A percentile compares a stretch with the other conserved stretches of the same genome.
phyloP scores from a whole-genome alignment of 2,888 invertebrate genomes.

The Polylopha cassiicola region DNA sequence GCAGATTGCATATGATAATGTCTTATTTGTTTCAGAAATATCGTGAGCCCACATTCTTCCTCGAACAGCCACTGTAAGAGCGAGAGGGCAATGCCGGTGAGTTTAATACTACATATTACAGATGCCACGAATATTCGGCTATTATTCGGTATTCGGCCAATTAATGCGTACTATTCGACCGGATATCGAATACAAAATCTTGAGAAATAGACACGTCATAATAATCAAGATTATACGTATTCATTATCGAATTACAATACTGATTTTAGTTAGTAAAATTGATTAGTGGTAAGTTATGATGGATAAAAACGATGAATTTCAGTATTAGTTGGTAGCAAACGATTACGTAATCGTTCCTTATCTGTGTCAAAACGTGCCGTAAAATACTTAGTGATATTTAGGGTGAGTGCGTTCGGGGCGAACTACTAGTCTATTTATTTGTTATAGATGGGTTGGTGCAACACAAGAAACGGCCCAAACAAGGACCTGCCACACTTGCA shows the following conservation, averaged over 20 bases:
- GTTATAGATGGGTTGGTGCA: slow-evolving; percentile 56
- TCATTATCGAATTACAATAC: no score
- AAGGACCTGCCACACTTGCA: slow-evolving; percentile 52
- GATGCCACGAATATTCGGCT: no score
- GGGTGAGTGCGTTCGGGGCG: not conserved
- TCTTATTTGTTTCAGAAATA: slow-evolving; percentile 51
- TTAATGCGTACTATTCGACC: no score
- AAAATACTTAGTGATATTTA: not conserved
- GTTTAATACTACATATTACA: slow-evolving; percentile 21
- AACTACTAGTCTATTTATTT: not conserved
- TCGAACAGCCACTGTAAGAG: slow-evolving; percentile 68
- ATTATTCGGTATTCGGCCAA: no score
- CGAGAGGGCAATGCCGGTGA: slow-evolving; percentile 64
- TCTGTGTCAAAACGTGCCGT: not conserved
- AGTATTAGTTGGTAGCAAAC: no score
- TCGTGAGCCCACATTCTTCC: slow-evolving; percentile 68
- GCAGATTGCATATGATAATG: not conserved
- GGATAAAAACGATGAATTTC: no score
- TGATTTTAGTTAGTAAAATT: no score
- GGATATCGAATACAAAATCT: no score
- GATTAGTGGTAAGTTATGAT: no score
- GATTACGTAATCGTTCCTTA: no score
- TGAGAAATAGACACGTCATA: no score
- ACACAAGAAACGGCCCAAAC: slow-evolving; percentile 33
- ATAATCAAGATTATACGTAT: no score